Base-by-base conservation (phyloP, 1,140 invertebrate species). In the Scaptomyza montana region DNA sequence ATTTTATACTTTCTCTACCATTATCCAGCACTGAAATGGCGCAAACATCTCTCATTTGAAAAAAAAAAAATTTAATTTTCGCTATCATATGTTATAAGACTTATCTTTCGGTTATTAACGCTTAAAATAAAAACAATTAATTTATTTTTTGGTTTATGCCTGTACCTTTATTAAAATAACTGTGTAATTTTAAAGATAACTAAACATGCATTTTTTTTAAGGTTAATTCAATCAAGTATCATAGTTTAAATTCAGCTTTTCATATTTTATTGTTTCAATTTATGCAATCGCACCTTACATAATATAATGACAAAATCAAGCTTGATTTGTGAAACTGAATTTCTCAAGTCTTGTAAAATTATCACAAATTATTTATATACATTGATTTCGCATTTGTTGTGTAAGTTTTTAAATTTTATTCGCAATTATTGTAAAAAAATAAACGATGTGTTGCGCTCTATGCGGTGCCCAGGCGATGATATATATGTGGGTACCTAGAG, bases 341-440 rank as follows among this genome's bases (percentile, higher is more conserved):
- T 74, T 74, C 50, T 56, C 46, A 8, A 4, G 68, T 87, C 82
- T 79, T 82, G 70, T 79, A 79, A 87, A 86, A 78, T 82, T 79
- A 87, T 79, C 82, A 89, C 78, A 87, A 87, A 87, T 74, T 82
- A 87, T 89, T 68, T 79, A 85, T 43, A 43, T 87, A 78, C 66
- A 55, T 61, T 78, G 49, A 39, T 53, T 74, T 70, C 50, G 63
- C 69, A 67, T 63, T 79, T 71, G 28, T 63, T 76, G 55, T 80
- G 76, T 51, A 77, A 73, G 28, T 47, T 77, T 47, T 59, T 66
- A 47, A 47, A 71, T 78, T 73, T 74, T 86, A 69, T 74, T 74
- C 69, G 64, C 65, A 67, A 63, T 69, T 57, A 59, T 65, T 28
- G 43, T 80, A 72, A 71, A 77, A 77, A 67, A 87, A 87, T 89